Evolutionary conservation across 2,888 invertebrate genomes (phyloP).

Genomic region (Tillus elongatus): DNA sequence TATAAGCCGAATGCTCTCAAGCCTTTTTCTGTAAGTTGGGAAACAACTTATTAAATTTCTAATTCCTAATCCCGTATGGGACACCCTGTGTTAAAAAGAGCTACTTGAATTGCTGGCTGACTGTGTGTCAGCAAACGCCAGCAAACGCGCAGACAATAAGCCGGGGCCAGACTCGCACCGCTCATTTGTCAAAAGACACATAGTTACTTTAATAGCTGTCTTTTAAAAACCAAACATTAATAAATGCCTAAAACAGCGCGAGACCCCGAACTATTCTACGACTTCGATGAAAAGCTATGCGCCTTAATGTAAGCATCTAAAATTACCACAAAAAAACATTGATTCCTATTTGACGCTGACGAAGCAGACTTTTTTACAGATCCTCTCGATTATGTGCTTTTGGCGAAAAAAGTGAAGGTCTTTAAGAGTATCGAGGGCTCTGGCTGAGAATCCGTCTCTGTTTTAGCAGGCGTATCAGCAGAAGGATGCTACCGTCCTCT

Average conservation of each 20-base stretch:
- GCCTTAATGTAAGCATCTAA: slow-evolving; percentile 5
- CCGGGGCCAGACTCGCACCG: slow-evolving; percentile 31
- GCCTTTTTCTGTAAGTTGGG: slow-evolving; percentile 1
- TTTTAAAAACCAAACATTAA: not conserved
- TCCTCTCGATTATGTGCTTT: slow-evolving; percentile 20
- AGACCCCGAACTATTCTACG: too few species aligned
- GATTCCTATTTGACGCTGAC: slow-evolving; percentile 20
- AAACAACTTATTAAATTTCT: slow-evolving; percentile 3
- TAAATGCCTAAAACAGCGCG: too few species aligned
- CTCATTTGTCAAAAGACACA: slow-evolving; percentile 15
- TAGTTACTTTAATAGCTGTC: not conserved
- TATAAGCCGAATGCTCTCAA: not conserved
- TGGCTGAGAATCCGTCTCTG: slow-evolving; percentile 21
- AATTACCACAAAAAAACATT: not conserved
- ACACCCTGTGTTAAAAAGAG: slow-evolving; percentile 3
- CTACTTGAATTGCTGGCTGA: slow-evolving; percentile 7
- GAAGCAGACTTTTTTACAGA: slow-evolving; percentile 22
- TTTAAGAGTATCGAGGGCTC: slow-evolving; percentile 21
- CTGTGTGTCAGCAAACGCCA: slow-evolving; percentile 19
- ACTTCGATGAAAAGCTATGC: too few species aligned
- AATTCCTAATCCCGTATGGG: slow-evolving; percentile 1
- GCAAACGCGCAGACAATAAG: slow-evolving; percentile 26
- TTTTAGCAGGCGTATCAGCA: slow-evolving; percentile 20
- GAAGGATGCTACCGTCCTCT: slow-evolving; percentile 18
- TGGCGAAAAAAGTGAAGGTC: slow-evolving; percentile 19